Percentiles rank a stretch among this genome's conserved stretches.
Evolutionary conservation across 2,797 vertebrate species (phyloP).

Genomic region (Acrossocheilus wenchowensis): DNA sequence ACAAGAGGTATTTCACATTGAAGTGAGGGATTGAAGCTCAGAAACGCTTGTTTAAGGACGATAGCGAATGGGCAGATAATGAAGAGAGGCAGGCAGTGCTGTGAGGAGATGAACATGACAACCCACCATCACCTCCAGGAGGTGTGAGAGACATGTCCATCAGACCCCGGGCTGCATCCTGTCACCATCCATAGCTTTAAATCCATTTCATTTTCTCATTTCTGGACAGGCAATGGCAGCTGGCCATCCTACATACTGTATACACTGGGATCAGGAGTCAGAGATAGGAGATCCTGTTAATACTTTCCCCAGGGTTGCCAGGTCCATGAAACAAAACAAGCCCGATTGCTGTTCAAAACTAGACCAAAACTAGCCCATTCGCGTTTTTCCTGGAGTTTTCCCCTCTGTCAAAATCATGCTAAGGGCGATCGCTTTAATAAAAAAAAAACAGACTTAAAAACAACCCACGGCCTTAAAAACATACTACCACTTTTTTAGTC

Average conservation of each 20-base stretch:
- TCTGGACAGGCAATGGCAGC: neutral
- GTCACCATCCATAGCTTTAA: conserved; percentile 13
- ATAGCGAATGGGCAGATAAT: neutral
- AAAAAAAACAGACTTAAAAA: neutral
- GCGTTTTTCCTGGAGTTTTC: neutral
- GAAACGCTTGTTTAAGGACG: neutral
- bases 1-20: neutral
- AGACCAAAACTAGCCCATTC: neutral
- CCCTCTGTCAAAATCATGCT: neutral
- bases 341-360: neutral
- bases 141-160: neutral
- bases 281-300: neutral
- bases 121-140: conserved; percentile 25
- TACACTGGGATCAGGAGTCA: neutral
- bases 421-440: neutral
- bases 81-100: conserved; percentile 19
- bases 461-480: neutral
- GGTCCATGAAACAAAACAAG: neutral
- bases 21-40: neutral
- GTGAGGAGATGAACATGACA: conserved; percentile 32
- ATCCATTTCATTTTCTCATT: conserved; percentile 22
- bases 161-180: conserved; percentile 11
- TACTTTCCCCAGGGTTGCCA: neutral
- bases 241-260: neutral
- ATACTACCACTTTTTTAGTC: neutral